Base-by-base conservation (phyloP, 1,140 invertebrate species). In the Pristionchus pacificus region DNA sequence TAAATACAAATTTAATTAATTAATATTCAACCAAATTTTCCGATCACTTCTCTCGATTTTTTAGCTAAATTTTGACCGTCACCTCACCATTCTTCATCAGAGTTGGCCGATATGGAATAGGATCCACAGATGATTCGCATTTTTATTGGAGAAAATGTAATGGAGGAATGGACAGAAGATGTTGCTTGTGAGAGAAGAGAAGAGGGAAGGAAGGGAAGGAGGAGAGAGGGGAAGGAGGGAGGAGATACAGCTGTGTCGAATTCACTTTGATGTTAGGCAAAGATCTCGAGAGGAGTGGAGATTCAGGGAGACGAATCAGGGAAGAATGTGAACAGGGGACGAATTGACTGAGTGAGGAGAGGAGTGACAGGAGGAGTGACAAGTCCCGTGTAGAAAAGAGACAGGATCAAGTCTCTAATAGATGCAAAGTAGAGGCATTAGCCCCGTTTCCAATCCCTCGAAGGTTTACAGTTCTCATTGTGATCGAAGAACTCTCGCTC, bases 101-200 rank as follows among this genome's bases (percentile, higher is more conserved):
- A n/a, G 30, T 49, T 38, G 38, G 38, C 19, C 6, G 38, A 10
- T 3, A 66, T 38, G n/a, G 29, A 49, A 27, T 66, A 66, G 31
- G 30, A 10, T 2, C 65, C 65, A 25, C 65, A 66, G 30, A 66
- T 31, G n/a, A 66, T 55, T 38, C 65, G 33, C 65, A 66, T 66
- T 66, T 49, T 49, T 31, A 66, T 30, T 15, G 38, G n/a, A n/a
- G n/a, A 29, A 57, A 28, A 55, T 3, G 31, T 58, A 24, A 19
- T n/a, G 49, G 31, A 57, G 59, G 31, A 66, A 30, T 13, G 19
- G 3, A 13, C 19, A 25, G 13, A 49, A 57, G 24, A 66, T 57
- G 32, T 29, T 30, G n/a, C 32, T 27, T 30, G 38, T 66, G 65
- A 57, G 59, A 66, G 28, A 66, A 66, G 65, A 57, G 65, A 58